Evolutionary conservation across 2,888 invertebrate species (phyloP), one percentile per base, ranked within the genome.

Genomic region (Mechanitis mazaeus): DNA sequence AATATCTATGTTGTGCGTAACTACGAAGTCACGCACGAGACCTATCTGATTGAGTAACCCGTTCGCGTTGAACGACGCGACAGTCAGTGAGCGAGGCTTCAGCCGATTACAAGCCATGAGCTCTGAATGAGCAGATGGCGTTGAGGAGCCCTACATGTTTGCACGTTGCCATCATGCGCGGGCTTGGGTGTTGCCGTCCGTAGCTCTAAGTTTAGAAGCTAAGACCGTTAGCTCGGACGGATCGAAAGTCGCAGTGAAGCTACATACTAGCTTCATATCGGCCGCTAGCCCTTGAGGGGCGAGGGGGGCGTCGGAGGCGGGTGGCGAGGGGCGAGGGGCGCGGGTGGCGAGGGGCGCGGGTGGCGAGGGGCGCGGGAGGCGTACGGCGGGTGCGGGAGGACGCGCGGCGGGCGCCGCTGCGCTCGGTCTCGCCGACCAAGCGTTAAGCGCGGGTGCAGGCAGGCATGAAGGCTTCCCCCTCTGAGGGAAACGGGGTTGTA

Each of bases 11-110:
- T 45, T 45, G 35, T 55, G 45, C 7, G 45, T 42, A 31, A 45
- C 20, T 2, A 60, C 55, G 31, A 60, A 60, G 2, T 60, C 55
- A 6, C 60, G 60, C 12, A 60, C 47, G 47, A 47, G 35, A 11
- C 47, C 42, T 1, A 60, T 60, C 42, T 60, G 59, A 6, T 42
- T 33, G 42, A 31, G n/a, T 11, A 60, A 38, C 12, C 60, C 55
- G 60, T 55, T 45, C 2, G 59, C 53, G 20, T n/a, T 59, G 12
- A 4, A 59, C 31, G 50, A 35, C 47, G 50, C 47, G 33, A 57
- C 5, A 4, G 57, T 57, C 20, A 57, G 50, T 12, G 35, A 50
- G 35, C 35, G 35, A 2, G 47, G 55, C 42, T 56, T 45, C 1
- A 50, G 4, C 2, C 47, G 20, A 1, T 31, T 50, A 20, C 28